These are phyloP conservation scores for Catagonus wagneri DNA, from an alignment of 2,113 vertebrate genomes.

Conservation along the genomic window DNA sequence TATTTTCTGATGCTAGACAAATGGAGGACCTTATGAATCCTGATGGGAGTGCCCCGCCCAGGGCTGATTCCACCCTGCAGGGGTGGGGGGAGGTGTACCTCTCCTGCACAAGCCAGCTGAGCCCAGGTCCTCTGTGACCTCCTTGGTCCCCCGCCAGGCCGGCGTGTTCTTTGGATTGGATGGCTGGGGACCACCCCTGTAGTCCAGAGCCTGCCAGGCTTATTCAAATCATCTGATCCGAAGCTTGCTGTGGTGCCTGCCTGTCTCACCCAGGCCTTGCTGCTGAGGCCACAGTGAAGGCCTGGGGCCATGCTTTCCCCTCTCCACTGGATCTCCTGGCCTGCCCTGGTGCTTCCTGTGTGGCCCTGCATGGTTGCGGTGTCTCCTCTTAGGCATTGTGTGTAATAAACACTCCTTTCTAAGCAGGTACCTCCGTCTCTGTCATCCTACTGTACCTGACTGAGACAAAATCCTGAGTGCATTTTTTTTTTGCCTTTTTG, in stretches of 20 bases:
- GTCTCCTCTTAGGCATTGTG: not conserved
- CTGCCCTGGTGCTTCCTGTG: rapidly evolving
- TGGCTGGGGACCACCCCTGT: not conserved
- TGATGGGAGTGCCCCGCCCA: not conserved
- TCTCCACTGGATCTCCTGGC: not conserved
- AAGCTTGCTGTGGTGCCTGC: not conserved
- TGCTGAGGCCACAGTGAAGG: not conserved
- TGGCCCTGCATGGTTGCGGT: not conserved
- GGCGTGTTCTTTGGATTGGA: too few relatives aligned
- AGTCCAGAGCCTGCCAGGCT: not conserved
- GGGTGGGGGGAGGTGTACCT: not conserved
- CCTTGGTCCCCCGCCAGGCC: not conserved
- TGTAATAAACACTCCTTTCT: not conserved
- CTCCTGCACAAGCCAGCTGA: not conserved
- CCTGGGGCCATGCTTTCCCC: rapidly evolving
- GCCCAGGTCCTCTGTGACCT: not conserved
- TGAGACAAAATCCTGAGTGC: not conserved
- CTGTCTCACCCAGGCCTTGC: not conserved
- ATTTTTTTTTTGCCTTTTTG: too few relatives aligned
- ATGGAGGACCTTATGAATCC: not conserved
- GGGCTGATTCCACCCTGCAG: not conserved
- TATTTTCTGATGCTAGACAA: not conserved
- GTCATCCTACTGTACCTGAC: not conserved
- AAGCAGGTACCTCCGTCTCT: not conserved
- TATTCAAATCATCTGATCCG: not conserved